A percentile compares a stretch with the other conserved stretches of the same genome.
Conservation (phyloP, 1,140 invertebrate species). For the Sarcophaga bullata region DNA sequence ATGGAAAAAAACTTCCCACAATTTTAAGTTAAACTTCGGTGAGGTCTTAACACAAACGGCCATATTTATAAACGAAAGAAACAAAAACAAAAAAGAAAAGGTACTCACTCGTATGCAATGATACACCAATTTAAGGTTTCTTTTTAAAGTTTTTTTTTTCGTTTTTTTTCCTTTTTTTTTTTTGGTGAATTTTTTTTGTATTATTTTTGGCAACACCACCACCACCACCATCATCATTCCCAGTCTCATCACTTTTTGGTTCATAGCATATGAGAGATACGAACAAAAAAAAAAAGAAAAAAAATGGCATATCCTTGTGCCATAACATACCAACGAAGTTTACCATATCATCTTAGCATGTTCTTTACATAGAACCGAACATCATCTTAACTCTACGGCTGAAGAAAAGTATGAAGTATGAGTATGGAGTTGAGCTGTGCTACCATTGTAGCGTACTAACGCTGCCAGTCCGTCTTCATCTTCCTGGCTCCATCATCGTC, state of each 20-base stretch:
- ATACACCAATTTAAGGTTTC: conserved; percentile 38
- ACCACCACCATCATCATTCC: conserved; percentile 32
- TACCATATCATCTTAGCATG: conserved; percentile 29
- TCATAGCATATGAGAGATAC: background rate
- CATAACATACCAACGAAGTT: background rate
- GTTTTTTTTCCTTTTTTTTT: background rate
- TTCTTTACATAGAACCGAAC: too few relatives aligned
- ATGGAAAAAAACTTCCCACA: conserved; percentile 38
- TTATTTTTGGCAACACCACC: conserved; percentile 23
- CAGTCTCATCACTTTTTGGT: background rate
- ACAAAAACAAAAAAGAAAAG: background rate
- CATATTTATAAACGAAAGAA: conserved; percentile 19
- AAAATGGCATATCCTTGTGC: conserved; percentile 18
- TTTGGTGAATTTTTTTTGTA: background rate
- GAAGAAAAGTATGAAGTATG: background rate
- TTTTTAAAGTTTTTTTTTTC: conserved; percentile 15
- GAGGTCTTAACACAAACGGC: conserved; percentile 37
- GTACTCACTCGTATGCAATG: conserved; percentile 23
- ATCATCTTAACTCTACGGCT: too few relatives aligned
- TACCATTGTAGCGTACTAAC: background rate
- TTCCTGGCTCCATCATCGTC: background rate
- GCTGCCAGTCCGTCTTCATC: conserved; percentile 43
- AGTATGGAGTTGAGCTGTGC: background rate
- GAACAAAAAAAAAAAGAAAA: conserved; percentile 8
- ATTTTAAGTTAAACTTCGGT: conserved; percentile 31